Conservation (phyloP, 2,888 invertebrate species). For the Apotomis turbidana region DNA sequence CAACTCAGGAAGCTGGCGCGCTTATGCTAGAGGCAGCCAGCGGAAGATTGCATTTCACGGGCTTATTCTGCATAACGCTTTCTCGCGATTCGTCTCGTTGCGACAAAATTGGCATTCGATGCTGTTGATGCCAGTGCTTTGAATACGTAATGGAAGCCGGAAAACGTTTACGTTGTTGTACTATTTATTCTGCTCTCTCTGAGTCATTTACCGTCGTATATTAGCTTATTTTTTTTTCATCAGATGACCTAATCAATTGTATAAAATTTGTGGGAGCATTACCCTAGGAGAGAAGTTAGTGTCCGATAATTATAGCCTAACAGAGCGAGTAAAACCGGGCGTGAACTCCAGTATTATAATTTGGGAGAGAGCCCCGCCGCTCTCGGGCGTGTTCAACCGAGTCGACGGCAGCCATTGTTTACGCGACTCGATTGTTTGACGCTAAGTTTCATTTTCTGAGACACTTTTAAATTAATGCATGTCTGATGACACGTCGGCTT, state of each 20-base stretch:
- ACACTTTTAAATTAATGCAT: conserved; percentile 17
- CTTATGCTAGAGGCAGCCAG: conserved; percentile 24
- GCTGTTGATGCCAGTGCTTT: conserved; percentile 26
- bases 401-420: conserved; percentile 49
- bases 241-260: too few relatives aligned
- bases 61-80: conserved; percentile 59
- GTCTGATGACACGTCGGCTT: conserved; percentile 16
- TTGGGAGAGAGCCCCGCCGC: conserved; percentile 64
- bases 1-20: conserved; percentile 10
- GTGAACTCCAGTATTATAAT: conserved; percentile 52
- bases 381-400: conserved; percentile 47
- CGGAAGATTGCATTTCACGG: conserved; percentile 38
- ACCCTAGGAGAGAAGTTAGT: background rate
- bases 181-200: too few relatives aligned
- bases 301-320: conserved; percentile 1
- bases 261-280: too few relatives aligned
- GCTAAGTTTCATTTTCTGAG: conserved; percentile 25
- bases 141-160: conserved; percentile 19
- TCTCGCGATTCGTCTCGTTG: conserved; percentile 52
- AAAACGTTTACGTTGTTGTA: background rate
- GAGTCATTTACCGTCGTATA: too few relatives aligned
- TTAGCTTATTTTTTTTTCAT: too few relatives aligned
- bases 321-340: conserved; percentile 4
- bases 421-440: conserved; percentile 33
- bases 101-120: conserved; percentile 44